Evolutionary conservation across 1,140 invertebrate genomes (phyloP).

Genomic region (Bombus ignitus): DNA sequence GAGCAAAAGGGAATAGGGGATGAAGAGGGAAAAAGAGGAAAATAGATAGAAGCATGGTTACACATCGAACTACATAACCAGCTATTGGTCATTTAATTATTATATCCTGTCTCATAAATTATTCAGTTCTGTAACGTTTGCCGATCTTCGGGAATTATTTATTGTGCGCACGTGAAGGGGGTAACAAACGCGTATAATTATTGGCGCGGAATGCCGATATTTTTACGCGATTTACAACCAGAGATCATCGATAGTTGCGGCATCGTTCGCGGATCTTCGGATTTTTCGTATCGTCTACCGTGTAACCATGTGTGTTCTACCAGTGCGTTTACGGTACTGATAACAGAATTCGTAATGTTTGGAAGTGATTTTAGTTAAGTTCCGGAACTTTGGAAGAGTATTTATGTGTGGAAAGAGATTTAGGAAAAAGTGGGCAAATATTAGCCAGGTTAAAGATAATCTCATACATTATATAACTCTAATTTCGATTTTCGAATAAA

Average conservation of each 20-base stretch:
- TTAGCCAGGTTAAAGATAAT: no score
- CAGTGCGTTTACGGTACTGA: no score
- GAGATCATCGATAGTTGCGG: background rate
- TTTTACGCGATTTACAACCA: slow-evolving; percentile 31
- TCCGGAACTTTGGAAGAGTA: no score
- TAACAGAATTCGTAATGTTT: no score
- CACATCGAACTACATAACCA: slow-evolving; percentile 40
- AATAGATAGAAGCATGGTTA: background rate
- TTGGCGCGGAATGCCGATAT: slow-evolving; percentile 17
- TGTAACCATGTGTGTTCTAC: no score
- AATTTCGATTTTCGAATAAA: background rate
- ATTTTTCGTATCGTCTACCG: no score
- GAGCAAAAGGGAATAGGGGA: no score
- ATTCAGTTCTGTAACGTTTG: slow-evolving; percentile 30
- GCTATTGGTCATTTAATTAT: slow-evolving; percentile 49
- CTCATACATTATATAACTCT: no score
- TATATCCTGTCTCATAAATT: slow-evolving; percentile 43
- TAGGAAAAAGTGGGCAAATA: no score
- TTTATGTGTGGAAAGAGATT: no score
- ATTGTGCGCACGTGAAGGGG: slow-evolving; percentile 27
- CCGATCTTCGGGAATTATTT: slow-evolving; percentile 43
- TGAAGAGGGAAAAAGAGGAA: background rate
- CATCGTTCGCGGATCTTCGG: background rate
- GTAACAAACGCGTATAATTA: slow-evolving; percentile 29
- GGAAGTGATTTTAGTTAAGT: no score